A percentile compares a stretch with the other conserved stretches of the same genome.
These are phyloP conservation scores for Digitonthophagus gazella DNA, from an alignment of 2,888 invertebrate species.

Conservation along the genomic window DNA sequence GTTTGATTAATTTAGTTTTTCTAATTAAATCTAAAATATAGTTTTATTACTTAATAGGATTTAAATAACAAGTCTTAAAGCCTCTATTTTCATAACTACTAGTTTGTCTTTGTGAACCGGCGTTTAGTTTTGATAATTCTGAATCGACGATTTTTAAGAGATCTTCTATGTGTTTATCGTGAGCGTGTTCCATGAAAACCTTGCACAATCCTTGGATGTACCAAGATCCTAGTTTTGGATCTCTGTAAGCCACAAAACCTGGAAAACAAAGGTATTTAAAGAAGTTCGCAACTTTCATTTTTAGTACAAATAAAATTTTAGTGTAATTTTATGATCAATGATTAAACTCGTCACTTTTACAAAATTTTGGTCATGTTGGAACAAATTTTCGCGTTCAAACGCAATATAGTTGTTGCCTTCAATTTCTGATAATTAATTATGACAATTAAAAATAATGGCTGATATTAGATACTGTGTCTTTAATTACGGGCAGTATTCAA, in stretches of 20 bases:
- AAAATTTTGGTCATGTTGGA: too few relatives aligned
- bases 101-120: constrained; percentile 55
- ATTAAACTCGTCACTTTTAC: too few relatives aligned
- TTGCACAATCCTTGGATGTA: constrained; percentile 68
- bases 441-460: too few relatives aligned
- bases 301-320: neutral
- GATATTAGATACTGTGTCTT: too few relatives aligned
- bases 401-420: too few relatives aligned
- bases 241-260: constrained; percentile 63
- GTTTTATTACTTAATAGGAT: constrained; percentile 34
- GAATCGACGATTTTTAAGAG: constrained; percentile 64
- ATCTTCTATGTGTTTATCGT: constrained; percentile 62
- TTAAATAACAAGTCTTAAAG: constrained; percentile 59
- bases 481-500: too few relatives aligned
- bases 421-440: too few relatives aligned
- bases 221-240: constrained; percentile 63
- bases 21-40: too few relatives aligned
- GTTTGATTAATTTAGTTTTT: too few relatives aligned
- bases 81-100: constrained; percentile 63
- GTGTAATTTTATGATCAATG: too few relatives aligned
- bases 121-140: constrained; percentile 44
- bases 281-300: too few relatives aligned
- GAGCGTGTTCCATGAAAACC: constrained; percentile 63
- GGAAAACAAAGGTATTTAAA: constrained; percentile 30
- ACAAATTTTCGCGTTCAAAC: too few relatives aligned